These are phyloP conservation scores for Isurus oxyrinchus DNA, from an alignment of 2,113 vertebrate species.

Conservation along the genomic window DNA sequence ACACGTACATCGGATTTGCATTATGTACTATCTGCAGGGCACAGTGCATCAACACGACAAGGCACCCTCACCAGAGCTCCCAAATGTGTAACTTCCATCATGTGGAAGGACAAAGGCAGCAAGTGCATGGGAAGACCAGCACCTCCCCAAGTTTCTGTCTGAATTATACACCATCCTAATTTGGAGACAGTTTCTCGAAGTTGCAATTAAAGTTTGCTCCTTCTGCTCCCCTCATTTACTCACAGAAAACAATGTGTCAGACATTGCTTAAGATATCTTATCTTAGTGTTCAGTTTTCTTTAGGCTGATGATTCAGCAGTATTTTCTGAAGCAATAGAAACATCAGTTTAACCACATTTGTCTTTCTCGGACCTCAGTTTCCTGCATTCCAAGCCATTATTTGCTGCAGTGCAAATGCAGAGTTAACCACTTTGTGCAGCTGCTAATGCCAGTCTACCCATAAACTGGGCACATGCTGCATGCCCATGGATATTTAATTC, in stretches of 20 bases:
- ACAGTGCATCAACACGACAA: no score
- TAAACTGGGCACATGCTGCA: background rate
- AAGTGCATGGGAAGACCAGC: background rate
- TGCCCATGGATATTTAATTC: background rate
- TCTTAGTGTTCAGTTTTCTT: background rate
- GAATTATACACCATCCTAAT: background rate
- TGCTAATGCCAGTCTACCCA: background rate
- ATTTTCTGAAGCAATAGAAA: background rate
- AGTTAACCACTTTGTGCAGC: background rate
- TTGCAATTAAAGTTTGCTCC: background rate
- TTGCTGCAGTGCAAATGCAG: background rate
- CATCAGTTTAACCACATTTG: background rate
- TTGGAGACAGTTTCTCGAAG: background rate
- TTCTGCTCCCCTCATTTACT: background rate
- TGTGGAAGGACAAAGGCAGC: background rate
- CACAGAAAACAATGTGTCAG: background rate
- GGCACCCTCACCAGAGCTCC: background rate
- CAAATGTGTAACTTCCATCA: background rate
- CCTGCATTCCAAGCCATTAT: background rate
- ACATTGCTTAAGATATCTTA: background rate
- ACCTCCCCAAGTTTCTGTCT: no score
- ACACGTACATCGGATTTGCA: no score
- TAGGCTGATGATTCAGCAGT: background rate
- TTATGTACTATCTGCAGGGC: background rate
- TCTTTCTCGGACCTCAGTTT: background rate